Evolutionary conservation across 1,140 invertebrate genomes (phyloP), one percentile per base, ranked within the genome.

Genomic region (Halesus radiatus): DNA sequence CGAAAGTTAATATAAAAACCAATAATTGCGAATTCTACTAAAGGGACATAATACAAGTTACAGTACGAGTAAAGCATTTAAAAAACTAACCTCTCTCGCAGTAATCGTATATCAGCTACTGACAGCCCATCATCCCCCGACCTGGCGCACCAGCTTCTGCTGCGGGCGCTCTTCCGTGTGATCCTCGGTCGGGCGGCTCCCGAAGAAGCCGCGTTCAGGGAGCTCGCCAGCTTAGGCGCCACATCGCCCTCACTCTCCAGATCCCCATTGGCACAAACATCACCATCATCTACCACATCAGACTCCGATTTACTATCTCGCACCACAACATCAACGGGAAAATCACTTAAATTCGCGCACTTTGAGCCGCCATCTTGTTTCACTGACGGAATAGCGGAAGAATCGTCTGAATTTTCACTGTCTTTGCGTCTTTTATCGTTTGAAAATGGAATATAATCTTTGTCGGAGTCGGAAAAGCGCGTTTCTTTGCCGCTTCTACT

Each of bases 91-190:
- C 83, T 81, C 76, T 84, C 83, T 78, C 80, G 82, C 18, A 81
- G 64, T 23, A 80, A 62, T 73, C 83, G 62, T 18, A 82, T 74
- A 23, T 84, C 80, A 7, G 78, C 54, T 0, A 58, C 72, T 10
- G 64, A 78, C 1, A 81, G 54, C 15, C 75, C 56, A 16, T 82
- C 80, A 64, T 82, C 78, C 8, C 60, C 76, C 2, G 74, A 26
- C 53, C 80, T 73, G 22, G 77, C 78, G 54, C 83, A 80, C 80
- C 80, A 82, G 62, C 83, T 84, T 72, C 60, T 81, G 32, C 80
- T 84, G 29, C 83, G 73, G 13, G 22, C 70, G 56, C 53, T 64
- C 56, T 79, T 79, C 56, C 78, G 50, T 3, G 7, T 37, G 0
- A 58, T 29, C 37, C 53, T 60, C 8, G 18, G 6, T 22, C 53